A percentile compares a stretch with the other conserved stretches of the same genome.
Conservation (phyloP, 2,113 vertebrate species). For the Petrocephalus microphthalmus region DNA sequence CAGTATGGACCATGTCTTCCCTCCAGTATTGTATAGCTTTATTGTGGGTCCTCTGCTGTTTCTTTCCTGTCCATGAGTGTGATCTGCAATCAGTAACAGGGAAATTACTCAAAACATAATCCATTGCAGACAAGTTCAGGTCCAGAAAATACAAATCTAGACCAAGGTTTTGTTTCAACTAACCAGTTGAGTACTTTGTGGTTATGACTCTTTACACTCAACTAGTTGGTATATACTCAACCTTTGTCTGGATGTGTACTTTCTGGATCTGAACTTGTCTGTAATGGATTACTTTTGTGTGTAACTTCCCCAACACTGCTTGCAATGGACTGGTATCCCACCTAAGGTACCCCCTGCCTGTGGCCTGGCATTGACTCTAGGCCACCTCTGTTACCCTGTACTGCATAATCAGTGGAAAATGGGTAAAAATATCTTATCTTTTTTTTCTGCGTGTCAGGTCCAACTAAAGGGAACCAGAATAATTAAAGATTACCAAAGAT, state of each 20-base stretch:
- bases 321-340: not conserved
- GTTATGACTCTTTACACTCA: too few relatives aligned
- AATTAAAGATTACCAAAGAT: constrained; percentile 6
- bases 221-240: too few relatives aligned
- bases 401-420: not conserved
- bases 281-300: too few relatives aligned
- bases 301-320: too few relatives aligned
- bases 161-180: too few relatives aligned
- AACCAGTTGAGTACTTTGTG: too few relatives aligned
- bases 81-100: not conserved
- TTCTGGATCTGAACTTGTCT: too few relatives aligned
- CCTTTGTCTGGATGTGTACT: too few relatives aligned
- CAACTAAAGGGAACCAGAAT: not conserved
- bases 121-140: too few relatives aligned
- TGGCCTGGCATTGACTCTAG: not conserved
- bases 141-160: too few relatives aligned
- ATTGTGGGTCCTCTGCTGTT: not conserved
- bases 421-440: not conserved
- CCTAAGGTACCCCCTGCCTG: not conserved
- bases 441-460: not conserved
- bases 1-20: not conserved
- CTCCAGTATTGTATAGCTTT: not conserved
- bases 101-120: too few relatives aligned
- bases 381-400: not conserved
- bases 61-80: not conserved